Base-by-base conservation (phyloP, 2,888 invertebrate genomes). In the Portevinia maculata region DNA sequence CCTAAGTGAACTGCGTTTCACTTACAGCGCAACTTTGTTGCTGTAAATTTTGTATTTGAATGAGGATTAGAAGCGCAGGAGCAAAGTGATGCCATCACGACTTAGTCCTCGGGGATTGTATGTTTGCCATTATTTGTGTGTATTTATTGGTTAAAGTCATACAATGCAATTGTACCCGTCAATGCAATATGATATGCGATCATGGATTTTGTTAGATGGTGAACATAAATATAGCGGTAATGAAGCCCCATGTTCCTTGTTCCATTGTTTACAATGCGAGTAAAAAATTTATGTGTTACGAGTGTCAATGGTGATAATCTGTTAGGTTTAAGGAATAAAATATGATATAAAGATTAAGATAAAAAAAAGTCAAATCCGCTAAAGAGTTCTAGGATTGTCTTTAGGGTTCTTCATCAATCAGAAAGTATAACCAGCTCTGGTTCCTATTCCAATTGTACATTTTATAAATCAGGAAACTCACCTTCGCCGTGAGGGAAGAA, bases 1-100 rank as follows among this genome's bases (percentile, higher is more conserved):
- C 44, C 79, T 67, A 67, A 73, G 73, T 59, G 64, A 59, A 34
- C 71, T 60, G 59, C 79, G 53, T 79, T 59, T 32, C 67, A 32
- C 39, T 78, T 67, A 24, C 48, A 24, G 48, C 19, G 60, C 73
- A 73, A 73, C 59, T 53, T 39, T 59, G 70, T 60, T 62, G 53
- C 60, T 48, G 37, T 30, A 34, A 64, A 34, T 67, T 67, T 60
- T 67, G 60, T 62, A 30, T 78, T 71, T 67, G 30, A 57, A 73
- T 8, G 67, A 52, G 67, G 71, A 78, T 78, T 78, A 78, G 67
- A 73, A 55, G 30, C 48, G 30, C 60, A 71, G 50, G 65, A 78
- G 71, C 71, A 71, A 67, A 76, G 55, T 65, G 71, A 60, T 76
- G 67, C 28, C 70, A 83, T 83, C 83, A 83, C 83, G 83, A 83